These are phyloP conservation scores for Autographa pulchrina DNA, from an alignment of 2,888 invertebrate species.

Conservation along the genomic window DNA sequence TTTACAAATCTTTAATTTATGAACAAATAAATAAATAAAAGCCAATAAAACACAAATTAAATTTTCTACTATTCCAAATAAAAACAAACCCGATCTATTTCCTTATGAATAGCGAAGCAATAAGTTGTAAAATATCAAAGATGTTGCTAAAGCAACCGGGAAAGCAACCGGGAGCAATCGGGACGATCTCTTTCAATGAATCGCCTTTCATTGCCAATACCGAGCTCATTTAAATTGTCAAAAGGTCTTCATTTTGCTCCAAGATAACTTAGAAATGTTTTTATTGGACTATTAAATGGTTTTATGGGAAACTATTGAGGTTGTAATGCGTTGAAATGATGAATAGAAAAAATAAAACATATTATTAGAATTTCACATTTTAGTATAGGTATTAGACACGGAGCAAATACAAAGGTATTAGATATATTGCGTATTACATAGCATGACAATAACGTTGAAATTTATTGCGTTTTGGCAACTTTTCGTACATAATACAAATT, in stretches of 20 bases:
- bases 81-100: conserved; percentile 11
- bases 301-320: background rate
- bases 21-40: too few species aligned
- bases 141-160: background rate
- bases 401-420: too few species aligned
- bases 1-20: too few species aligned
- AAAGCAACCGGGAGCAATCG: background rate
- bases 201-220: conserved; percentile 10
- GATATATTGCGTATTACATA: too few species aligned
- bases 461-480: too few species aligned
- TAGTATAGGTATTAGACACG: too few species aligned
- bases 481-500: too few species aligned
- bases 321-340: background rate
- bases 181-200: conserved; percentile 27
- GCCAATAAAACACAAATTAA: background rate
- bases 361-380: too few species aligned
- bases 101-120: background rate
- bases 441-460: too few species aligned
- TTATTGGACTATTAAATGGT: background rate
- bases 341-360: too few species aligned
- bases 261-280: background rate
- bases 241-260: conserved; percentile 9
- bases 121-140: background rate
- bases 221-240: conserved; percentile 18
- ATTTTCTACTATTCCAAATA: background rate